Conservation (phyloP, 2,113 vertebrate genomes). For the Eonycteris spelaea region DNA sequence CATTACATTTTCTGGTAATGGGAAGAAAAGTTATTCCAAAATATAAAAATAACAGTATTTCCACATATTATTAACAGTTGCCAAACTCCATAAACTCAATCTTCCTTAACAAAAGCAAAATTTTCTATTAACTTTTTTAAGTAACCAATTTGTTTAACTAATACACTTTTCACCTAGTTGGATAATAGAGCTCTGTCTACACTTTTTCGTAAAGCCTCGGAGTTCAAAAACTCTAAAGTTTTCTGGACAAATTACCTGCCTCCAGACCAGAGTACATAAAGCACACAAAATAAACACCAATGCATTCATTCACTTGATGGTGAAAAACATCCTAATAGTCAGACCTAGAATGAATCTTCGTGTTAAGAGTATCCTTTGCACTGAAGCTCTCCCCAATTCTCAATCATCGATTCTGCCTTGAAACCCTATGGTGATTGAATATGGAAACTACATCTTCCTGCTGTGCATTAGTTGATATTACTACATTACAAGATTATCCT, state of each 20-base stretch:
- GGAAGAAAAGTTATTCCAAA: neutral
- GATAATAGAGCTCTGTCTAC: neutral
- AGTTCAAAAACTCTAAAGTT: neutral
- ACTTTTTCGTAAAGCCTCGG: neutral
- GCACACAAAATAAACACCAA: neutral
- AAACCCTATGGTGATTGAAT: neutral
- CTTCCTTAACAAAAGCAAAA: neutral
- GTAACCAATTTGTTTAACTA: neutral
- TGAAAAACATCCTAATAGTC: neutral
- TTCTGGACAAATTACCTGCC: neutral
- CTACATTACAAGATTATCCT: neutral
- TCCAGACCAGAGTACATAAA: neutral
- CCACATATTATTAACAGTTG: neutral
- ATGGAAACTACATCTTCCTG: neutral
- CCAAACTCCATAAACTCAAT: neutral
- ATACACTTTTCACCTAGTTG: neutral
- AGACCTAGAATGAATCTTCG: neutral
- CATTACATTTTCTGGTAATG: neutral
- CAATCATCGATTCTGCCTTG: neutral
- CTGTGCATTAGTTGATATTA: neutral
- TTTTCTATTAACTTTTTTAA: neutral
- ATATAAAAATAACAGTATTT: neutral
- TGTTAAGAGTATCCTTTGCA: neutral
- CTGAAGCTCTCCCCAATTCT: neutral
- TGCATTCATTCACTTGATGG: neutral